phyloP scores from a whole-genome alignment of 2,113 vertebrate genomes.

The Paramormyrops kingsleyae region DNA sequence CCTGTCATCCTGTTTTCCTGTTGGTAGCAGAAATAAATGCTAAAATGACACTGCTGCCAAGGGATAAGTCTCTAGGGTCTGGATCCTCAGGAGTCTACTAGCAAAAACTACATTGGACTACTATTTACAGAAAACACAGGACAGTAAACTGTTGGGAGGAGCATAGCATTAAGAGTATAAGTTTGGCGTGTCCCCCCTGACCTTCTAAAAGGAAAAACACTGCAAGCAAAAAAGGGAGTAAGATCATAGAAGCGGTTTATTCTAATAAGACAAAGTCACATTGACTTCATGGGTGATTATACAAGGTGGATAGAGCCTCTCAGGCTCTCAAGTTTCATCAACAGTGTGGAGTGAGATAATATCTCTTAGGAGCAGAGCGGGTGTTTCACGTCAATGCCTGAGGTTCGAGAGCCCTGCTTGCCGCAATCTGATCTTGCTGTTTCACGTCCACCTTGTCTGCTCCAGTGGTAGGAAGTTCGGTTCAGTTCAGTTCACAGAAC shows the following conservation, averaged over 20 bases:
- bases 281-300: neutral
- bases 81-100: neutral
- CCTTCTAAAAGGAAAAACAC: neutral
- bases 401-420: no score
- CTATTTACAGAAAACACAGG: constrained; percentile 55
- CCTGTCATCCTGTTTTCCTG: neutral
- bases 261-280: neutral
- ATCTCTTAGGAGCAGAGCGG: no score
- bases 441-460: no score
- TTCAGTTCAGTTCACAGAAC: no score
- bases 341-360: no score
- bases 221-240: neutral
- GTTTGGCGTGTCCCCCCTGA: neutral
- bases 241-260: neutral
- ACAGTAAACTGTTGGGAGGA: neutral
- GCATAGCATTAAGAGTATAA: neutral
- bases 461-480: no score
- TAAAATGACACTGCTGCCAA: neutral
- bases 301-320: neutral
- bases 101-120: constrained; percentile 14
- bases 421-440: no score
- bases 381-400: no score
- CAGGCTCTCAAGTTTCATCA: no score
- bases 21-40: neutral
- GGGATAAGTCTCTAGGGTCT: neutral